phyloP scores from a whole-genome alignment of 2,113 vertebrate genomes.

The Natator depressus region DNA sequence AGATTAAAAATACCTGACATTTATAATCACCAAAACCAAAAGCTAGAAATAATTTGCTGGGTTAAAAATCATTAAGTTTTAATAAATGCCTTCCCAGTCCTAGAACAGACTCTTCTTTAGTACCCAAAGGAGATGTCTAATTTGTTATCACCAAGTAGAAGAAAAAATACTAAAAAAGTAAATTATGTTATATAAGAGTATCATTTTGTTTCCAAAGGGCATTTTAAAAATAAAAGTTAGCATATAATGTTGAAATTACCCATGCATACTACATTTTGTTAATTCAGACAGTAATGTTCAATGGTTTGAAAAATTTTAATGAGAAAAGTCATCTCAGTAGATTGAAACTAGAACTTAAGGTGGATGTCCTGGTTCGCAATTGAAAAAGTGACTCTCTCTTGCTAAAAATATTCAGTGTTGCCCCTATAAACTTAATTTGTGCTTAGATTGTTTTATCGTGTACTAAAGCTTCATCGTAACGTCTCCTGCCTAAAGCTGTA shows the following conservation, averaged over 20 bases:
- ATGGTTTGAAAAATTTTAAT: constrained; percentile 74
- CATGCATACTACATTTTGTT: constrained; percentile 50
- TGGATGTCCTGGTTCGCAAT: constrained; percentile 10
- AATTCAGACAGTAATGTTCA: constrained; percentile 70
- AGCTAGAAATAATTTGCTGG: neutral
- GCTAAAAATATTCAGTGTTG: neutral
- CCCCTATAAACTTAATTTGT: neutral
- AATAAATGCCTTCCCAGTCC: neutral
- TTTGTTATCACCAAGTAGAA: neutral
- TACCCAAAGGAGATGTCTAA: neutral
- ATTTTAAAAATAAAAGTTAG: constrained; percentile 51
- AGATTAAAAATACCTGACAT: constrained; percentile 42
- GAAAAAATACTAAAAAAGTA: neutral
- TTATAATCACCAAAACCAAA: constrained; percentile 51
- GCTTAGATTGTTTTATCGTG: neutral
- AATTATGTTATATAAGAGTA: constrained; percentile 44
- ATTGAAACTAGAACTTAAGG: constrained; percentile 52
- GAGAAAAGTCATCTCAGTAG: constrained; percentile 38
- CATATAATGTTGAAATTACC: constrained; percentile 33
- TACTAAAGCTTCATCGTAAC: neutral
- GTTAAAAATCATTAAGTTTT: constrained; percentile 49
- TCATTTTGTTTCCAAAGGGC: constrained; percentile 41
- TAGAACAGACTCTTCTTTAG: neutral
- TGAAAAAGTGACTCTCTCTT: neutral
- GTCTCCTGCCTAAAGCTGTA: neutral